A percentile compares a stretch with the other conserved stretches of the same genome.
phyloP scores from a whole-genome alignment of 2,797 vertebrate genomes.

The Fringilla coelebs region DNA sequence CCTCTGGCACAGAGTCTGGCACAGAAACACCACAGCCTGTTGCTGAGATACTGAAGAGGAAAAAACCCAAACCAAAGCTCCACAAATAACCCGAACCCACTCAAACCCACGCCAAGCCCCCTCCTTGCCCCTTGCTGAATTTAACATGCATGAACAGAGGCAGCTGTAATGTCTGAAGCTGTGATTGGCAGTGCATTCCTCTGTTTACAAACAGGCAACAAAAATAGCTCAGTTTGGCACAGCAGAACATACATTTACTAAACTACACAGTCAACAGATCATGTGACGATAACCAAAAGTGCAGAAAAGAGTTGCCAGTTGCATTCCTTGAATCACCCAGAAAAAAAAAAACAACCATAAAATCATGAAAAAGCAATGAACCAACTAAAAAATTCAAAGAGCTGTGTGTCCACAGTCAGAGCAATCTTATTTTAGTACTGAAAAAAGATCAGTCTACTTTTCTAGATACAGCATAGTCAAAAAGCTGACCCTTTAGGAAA shows the following conservation, averaged over 20 bases:
- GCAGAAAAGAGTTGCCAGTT: neutral
- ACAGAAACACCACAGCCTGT: neutral
- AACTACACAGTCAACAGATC: neutral
- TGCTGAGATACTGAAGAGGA: neutral
- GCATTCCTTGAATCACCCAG: neutral
- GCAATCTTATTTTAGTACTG: neutral
- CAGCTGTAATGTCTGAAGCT: neutral
- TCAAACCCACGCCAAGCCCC: neutral
- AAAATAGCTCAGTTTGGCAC: neutral
- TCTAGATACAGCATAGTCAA: neutral
- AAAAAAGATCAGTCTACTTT: neutral
- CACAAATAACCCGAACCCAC: neutral
- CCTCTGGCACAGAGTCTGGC: neutral
- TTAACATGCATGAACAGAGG: neutral
- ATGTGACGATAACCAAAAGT: accelerated
- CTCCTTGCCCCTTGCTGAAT: neutral
- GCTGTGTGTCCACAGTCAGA: neutral
- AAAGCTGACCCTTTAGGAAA: neutral
- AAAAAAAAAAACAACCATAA: neutral
- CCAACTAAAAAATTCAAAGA: neutral
- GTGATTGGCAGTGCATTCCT: neutral
- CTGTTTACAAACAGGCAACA: neutral
- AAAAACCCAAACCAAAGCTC: neutral
- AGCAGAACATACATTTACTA: neutral
- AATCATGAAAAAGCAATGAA: neutral